A percentile compares a stretch with the other conserved stretches of the same genome.
These are phyloP conservation scores for Pocota personata DNA, from an alignment of 2,888 invertebrate species.

Conservation along the genomic window DNA sequence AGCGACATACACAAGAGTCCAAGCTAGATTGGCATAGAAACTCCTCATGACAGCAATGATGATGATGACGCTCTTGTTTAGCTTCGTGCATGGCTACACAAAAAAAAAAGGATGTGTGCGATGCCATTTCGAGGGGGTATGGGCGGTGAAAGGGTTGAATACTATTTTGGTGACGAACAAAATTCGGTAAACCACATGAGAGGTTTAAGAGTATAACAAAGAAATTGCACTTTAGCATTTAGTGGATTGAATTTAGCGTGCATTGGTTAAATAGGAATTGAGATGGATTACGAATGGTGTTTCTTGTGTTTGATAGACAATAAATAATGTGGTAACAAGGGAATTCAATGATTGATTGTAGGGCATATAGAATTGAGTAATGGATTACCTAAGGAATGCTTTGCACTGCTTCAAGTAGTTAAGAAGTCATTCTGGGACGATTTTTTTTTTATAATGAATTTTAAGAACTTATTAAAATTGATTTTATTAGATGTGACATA, in stretches of 20 bases:
- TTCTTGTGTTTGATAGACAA: slow-evolving; percentile 5
- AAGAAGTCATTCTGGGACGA: too few species aligned
- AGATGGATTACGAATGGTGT: slow-evolving; percentile 16
- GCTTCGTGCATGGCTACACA: slow-evolving; percentile 41
- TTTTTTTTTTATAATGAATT: too few species aligned
- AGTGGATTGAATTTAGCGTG: slow-evolving; percentile 30
- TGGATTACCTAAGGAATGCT: too few species aligned
- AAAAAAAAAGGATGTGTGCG: slow-evolving; percentile 1
- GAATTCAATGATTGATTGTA: neutral
- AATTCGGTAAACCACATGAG: slow-evolving; percentile 45
- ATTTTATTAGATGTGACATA: too few species aligned
- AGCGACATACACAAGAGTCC: slow-evolving; percentile 38
- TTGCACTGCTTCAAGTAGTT: too few species aligned
- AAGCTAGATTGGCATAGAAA: slow-evolving; percentile 42
- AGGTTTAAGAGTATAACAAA: slow-evolving; percentile 37
- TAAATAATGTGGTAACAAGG: neutral
- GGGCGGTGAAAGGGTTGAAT: slow-evolving; percentile 24
- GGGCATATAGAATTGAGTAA: neutral
- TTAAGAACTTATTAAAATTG: too few species aligned
- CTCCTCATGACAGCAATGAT: slow-evolving; percentile 20
- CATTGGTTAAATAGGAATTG: slow-evolving; percentile 40
- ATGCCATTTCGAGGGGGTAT: slow-evolving; percentile 19
- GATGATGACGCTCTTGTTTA: slow-evolving; percentile 61
- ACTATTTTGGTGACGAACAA: slow-evolving; percentile 34
- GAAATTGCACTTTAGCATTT: slow-evolving; percentile 54